A percentile compares a stretch with the other conserved stretches of the same genome.
phyloP scores from a whole-genome alignment of 2,113 vertebrate genomes.

The Eolophus roseicapilla region DNA sequence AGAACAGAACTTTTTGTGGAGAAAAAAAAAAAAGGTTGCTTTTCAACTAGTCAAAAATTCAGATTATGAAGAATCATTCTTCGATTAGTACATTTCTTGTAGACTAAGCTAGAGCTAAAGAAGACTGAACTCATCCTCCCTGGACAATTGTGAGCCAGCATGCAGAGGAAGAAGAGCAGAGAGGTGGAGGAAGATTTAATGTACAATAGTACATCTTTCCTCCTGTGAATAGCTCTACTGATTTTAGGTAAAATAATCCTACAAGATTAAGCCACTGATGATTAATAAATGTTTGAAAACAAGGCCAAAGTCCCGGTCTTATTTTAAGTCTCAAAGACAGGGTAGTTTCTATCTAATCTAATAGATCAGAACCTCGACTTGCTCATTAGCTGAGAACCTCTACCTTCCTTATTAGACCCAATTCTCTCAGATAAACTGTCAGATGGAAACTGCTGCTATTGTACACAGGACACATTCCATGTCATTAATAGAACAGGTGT shows the following conservation, averaged over 20 bases:
- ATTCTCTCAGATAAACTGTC: constrained; percentile 20
- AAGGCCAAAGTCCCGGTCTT: not conserved
- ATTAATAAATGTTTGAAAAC: constrained; percentile 45
- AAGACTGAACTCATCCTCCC: not conserved
- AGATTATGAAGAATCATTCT: not conserved
- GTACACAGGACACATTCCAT: constrained; percentile 46
- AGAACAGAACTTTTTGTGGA: not conserved
- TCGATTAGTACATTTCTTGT: not conserved
- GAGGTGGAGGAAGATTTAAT: not conserved
- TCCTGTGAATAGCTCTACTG: not conserved
- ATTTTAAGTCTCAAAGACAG: constrained; percentile 41
- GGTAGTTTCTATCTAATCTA: constrained; percentile 29
- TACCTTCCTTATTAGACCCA: constrained; percentile 51
- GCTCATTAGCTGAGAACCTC: constrained; percentile 63
- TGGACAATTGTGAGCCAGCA: not conserved
- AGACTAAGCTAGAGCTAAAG: not conserved
- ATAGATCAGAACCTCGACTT: constrained; percentile 38
- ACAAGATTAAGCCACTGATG: not conserved
- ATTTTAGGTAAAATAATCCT: not conserved
- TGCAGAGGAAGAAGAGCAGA: not conserved
- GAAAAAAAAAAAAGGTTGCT: not conserved
- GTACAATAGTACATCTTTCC: not conserved
- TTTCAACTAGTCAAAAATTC: not conserved
- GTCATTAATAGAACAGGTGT: constrained; percentile 24
- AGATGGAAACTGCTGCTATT: constrained; percentile 3